Percentiles rank a stretch among this genome's conserved stretches.
Conservation (phyloP, 2,888 invertebrate species). For the Drosophila macrospina region DNA sequence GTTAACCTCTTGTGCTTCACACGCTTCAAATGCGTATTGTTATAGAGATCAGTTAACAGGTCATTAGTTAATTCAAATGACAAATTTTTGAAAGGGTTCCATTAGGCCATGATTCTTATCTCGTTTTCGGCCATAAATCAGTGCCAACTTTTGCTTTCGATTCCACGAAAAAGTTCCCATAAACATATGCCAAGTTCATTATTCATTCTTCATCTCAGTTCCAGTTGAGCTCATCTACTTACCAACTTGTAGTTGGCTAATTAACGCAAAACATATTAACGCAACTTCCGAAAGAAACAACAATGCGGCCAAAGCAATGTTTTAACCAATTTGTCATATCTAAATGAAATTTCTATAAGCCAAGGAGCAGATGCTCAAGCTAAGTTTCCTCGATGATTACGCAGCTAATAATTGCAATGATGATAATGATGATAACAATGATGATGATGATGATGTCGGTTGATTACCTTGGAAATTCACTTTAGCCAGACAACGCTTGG, state of each 20-base stretch:
- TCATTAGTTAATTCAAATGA: constrained; percentile 39
- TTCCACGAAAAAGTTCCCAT: constrained; percentile 25
- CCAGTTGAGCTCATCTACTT: not conserved
- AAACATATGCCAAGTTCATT: constrained; percentile 35
- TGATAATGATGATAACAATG: constrained; percentile 25
- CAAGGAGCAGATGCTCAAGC: constrained; percentile 6
- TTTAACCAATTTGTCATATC: constrained; percentile 39
- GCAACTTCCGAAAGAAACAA: constrained; percentile 21
- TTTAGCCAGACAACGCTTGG: constrained; percentile 13
- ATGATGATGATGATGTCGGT: too few relatives aligned
- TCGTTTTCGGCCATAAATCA: constrained; percentile 17
- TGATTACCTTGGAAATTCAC: constrained; percentile 49
- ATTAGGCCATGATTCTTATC: constrained; percentile 38
- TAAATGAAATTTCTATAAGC: constrained; percentile 13
- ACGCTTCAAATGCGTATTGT: constrained; percentile 14
- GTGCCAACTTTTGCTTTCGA: constrained; percentile 52
- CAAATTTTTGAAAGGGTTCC: constrained; percentile 17
- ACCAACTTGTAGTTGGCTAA: constrained; percentile 33
- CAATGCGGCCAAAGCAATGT: constrained; percentile 26
- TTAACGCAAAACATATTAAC: constrained; percentile 48
- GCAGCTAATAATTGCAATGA: not conserved
- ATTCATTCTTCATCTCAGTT: constrained; percentile 13
- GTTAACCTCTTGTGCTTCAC: constrained; percentile 45
- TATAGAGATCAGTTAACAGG: constrained; percentile 13
- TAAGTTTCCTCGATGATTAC: constrained; percentile 18